phyloP scores from a whole-genome alignment of 2,797 vertebrate species.

The Meda fulgida region DNA sequence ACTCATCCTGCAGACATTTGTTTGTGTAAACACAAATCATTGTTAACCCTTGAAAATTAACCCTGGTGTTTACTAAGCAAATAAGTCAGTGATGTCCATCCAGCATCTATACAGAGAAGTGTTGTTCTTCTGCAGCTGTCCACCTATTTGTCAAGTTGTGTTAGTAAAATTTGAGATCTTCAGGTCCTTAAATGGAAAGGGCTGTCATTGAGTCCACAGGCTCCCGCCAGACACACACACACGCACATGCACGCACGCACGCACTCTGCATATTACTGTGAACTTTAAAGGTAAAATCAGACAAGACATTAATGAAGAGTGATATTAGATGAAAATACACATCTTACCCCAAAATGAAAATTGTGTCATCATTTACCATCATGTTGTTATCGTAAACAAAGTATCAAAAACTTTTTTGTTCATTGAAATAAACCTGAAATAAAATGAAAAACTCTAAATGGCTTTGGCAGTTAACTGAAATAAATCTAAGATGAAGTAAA shows the following conservation, averaged over 20 bases:
- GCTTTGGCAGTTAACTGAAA: neutral
- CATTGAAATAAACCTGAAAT: neutral
- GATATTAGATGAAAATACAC: neutral
- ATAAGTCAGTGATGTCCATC: slow-evolving; percentile 24
- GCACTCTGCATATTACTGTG: neutral
- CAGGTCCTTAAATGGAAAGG: slow-evolving; percentile 48
- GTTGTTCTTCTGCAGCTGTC: slow-evolving; percentile 56
- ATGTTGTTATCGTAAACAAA: neutral
- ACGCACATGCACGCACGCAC: neutral
- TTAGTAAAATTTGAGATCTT: slow-evolving; percentile 41
- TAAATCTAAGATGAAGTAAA: neutral
- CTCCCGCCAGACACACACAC: neutral
- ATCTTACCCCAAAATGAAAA: neutral
- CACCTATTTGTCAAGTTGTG: slow-evolving; percentile 50
- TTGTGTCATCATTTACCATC: neutral
- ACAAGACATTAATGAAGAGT: neutral
- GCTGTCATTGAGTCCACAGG: slow-evolving; percentile 58
- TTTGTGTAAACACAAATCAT: slow-evolving; percentile 36
- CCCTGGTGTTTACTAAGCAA: slow-evolving; percentile 34
- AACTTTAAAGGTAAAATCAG: neutral
- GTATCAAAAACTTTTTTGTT: neutral
- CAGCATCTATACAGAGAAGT: neutral
- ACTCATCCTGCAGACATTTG: slow-evolving; percentile 40
- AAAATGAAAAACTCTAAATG: neutral
- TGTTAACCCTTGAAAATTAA: slow-evolving; percentile 32